These are phyloP conservation scores for Schizopygopsis pylzovi DNA, from an alignment of 2,797 vertebrate species.

Conservation along the genomic window DNA sequence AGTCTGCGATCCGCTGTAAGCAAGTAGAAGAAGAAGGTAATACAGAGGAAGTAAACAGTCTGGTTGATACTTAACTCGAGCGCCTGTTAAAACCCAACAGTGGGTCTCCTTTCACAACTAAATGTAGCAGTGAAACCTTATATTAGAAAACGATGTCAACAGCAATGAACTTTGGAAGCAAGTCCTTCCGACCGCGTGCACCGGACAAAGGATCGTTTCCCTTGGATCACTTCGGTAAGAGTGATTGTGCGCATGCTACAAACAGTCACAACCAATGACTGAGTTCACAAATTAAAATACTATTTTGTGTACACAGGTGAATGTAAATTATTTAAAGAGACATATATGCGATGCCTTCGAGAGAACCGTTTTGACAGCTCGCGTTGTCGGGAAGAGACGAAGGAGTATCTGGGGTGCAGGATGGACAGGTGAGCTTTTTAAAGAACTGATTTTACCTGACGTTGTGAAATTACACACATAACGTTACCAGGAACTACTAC, in stretches of 20 bases:
- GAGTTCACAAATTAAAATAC: background rate
- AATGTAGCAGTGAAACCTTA: background rate
- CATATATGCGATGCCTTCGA: constrained; percentile 85
- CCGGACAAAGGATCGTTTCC: constrained; percentile 86
- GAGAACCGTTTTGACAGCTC: constrained; percentile 81
- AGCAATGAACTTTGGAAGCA: constrained; percentile 83
- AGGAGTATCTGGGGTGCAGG: constrained; percentile 86
- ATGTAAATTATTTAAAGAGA: constrained; percentile 86
- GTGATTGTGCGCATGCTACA: background rate
- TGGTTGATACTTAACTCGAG: background rate
- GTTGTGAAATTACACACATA: background rate
- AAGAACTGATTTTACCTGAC: background rate
- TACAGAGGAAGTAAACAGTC: constrained; percentile 1
- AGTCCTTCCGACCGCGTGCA: constrained; percentile 80
- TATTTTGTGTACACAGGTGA: constrained; percentile 77
- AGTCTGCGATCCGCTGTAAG: too few relatives aligned
- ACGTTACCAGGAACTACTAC: background rate
- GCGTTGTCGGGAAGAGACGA: constrained; percentile 83
- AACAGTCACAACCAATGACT: background rate
- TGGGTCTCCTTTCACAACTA: background rate
- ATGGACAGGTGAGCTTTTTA: constrained; percentile 81
- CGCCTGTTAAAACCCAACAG: background rate
- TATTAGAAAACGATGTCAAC: constrained; percentile 76
- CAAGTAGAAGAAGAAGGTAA: too few relatives aligned
- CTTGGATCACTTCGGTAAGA: constrained; percentile 83